These are phyloP conservation scores for Noctua comes DNA, from an alignment of 2,888 invertebrate species.

Conservation along the genomic window DNA sequence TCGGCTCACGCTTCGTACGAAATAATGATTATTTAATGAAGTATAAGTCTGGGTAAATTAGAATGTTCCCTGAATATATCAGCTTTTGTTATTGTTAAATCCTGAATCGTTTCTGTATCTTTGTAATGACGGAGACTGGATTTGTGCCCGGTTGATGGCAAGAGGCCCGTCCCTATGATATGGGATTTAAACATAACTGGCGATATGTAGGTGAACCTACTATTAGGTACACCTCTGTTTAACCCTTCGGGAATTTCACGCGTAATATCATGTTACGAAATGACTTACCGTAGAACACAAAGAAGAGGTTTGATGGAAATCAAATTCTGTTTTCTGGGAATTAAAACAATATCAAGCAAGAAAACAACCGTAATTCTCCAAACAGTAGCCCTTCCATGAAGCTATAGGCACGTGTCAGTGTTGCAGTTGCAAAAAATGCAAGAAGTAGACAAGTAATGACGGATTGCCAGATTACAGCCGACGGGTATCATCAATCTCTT, in stretches of 20 bases:
- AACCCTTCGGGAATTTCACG: no score
- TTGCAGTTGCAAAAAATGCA: conserved; percentile 58
- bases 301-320: no score
- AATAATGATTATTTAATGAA: conserved; percentile 83
- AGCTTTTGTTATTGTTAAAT: conserved; percentile 21
- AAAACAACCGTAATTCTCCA: neutral
- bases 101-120: neutral
- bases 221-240: no score
- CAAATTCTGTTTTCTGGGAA: neutral
- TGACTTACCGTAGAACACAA: neutral
- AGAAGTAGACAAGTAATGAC: conserved; percentile 60
- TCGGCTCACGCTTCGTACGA: conserved; percentile 68
- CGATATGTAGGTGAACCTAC: no score
- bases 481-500: conserved; percentile 62
- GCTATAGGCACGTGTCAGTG: conserved; percentile 49
- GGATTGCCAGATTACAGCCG: conserved; percentile 61
- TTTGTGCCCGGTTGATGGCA: neutral
- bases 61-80: conserved; percentile 19
- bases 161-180: no score
- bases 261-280: no score
- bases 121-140: neutral
- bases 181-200: no score
- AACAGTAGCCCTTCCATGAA: conserved; percentile 5
- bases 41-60: conserved; percentile 63
- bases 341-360: neutral